These are phyloP conservation scores for Macaca mulatta DNA, from an alignment of 2,113 vertebrate species.

Conservation along the genomic window DNA sequence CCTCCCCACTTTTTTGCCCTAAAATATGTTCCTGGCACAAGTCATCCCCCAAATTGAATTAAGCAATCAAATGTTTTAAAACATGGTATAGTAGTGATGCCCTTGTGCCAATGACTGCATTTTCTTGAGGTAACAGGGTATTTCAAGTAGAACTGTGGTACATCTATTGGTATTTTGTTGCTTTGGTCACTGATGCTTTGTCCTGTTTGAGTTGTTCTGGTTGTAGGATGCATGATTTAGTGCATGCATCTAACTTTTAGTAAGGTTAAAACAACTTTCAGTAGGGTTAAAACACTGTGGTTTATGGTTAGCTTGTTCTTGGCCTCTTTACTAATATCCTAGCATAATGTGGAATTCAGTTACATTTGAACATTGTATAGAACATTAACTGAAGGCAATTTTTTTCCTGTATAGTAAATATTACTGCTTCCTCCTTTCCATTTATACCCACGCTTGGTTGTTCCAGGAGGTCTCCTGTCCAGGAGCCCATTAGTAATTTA, in stretches of 20 bases:
- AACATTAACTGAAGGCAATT: conserved; percentile 45
- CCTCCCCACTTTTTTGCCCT: background rate
- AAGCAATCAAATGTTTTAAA: background rate
- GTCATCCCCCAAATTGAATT: background rate
- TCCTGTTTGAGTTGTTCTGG: background rate
- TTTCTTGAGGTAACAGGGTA: background rate
- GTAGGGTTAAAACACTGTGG: background rate
- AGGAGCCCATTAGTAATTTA: conserved; percentile 89
- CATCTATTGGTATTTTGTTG: background rate
- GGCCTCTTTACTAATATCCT: background rate
- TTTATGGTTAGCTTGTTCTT: background rate
- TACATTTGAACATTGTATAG: background rate
- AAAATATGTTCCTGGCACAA: background rate
- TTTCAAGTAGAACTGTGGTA: background rate
- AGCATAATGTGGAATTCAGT: background rate
- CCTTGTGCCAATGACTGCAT: background rate
- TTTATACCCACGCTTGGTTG: conserved; percentile 63
- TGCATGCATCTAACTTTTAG: background rate
- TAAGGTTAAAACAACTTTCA: background rate
- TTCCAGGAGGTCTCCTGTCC: conserved; percentile 73
- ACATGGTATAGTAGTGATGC: background rate
- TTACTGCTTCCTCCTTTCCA: conserved; percentile 29
- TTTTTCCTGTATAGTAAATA: conserved; percentile 49
- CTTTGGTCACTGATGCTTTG: too few species aligned
- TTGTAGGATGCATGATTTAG: background rate